Conservation (phyloP, 2,888 invertebrate species). For the Napeogenes sylphis region DNA sequence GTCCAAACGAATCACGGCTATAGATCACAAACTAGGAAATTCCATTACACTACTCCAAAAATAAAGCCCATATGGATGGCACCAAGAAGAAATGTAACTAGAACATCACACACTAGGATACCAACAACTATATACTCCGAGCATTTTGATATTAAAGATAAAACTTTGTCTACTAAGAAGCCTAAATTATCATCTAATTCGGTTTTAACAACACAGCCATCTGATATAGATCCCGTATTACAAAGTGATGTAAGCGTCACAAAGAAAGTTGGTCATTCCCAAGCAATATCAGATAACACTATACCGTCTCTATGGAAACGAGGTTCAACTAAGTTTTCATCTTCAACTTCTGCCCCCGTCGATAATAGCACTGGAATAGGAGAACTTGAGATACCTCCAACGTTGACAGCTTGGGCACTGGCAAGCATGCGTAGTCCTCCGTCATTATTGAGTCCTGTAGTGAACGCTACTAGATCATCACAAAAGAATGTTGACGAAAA, state of each 20-base stretch:
- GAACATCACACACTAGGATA: constrained; percentile 38
- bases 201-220: constrained; percentile 62
- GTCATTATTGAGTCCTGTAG: constrained; percentile 40
- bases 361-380: constrained; percentile 47
- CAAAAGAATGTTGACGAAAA: constrained; percentile 61
- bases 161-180: constrained; percentile 42
- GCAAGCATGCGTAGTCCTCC: constrained; percentile 68
- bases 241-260: constrained; percentile 61
- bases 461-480: constrained; percentile 45
- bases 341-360: constrained; percentile 49
- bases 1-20: constrained; percentile 36
- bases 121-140: constrained; percentile 67
- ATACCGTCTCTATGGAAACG: constrained; percentile 71
- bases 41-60: constrained; percentile 64
- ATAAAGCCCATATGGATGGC: constrained; percentile 66
- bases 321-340: constrained; percentile 65
- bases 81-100: constrained; percentile 57
- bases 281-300: constrained; percentile 66
- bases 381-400: constrained; percentile 69
- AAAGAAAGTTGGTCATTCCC: constrained; percentile 63
- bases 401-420: constrained; percentile 73
- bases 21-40: constrained; percentile 55
- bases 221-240: constrained; percentile 71
- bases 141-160: constrained; percentile 63
- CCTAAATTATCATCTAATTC: constrained; percentile 46